Percentiles rank a stretch among this genome's conserved stretches.
These are phyloP conservation scores for Plutomurus gul DNA, from an alignment of 1,140 invertebrate genomes.

Conservation along the genomic window DNA sequence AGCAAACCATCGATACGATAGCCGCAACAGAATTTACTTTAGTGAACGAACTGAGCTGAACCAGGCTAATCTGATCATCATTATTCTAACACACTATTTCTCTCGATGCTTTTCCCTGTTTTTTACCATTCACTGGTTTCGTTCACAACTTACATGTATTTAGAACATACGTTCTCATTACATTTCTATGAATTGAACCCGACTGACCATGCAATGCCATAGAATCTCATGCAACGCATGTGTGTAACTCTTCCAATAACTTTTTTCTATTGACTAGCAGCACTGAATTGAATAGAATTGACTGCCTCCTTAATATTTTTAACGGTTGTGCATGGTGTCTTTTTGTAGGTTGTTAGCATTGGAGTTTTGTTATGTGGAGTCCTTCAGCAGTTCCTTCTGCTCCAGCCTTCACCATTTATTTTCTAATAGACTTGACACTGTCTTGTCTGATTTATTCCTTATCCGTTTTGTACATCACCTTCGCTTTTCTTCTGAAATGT, in stretches of 20 bases:
- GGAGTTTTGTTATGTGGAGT: no score
- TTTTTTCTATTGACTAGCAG: not conserved
- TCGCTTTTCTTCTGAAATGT: slow-evolving; percentile 3
- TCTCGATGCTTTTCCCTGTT: not conserved
- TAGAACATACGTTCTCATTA: no score
- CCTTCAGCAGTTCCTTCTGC: not conserved
- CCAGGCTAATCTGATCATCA: slow-evolving; percentile 27
- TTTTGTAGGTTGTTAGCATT: not conserved
- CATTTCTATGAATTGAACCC: no score
- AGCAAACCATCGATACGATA: not conserved
- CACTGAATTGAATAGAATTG: not conserved
- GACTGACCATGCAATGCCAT: not conserved
- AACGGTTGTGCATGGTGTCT: not conserved
- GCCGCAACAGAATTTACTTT: slow-evolving; percentile 15
- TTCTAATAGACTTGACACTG: slow-evolving; percentile 10
- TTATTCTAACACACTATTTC: slow-evolving; percentile 29
- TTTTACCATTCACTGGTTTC: not conserved
- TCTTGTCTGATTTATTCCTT: slow-evolving; percentile 13
- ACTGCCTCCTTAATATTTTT: not conserved
- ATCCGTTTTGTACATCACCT: slow-evolving; percentile 12
- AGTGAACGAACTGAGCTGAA: not conserved
- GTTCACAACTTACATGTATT: not conserved
- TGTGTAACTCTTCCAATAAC: not conserved
- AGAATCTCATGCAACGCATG: not conserved
- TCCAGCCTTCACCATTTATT: not conserved